These are phyloP conservation scores for Cacoxenus indagator DNA, from an alignment of 2,888 invertebrate species.

Conservation along the genomic window DNA sequence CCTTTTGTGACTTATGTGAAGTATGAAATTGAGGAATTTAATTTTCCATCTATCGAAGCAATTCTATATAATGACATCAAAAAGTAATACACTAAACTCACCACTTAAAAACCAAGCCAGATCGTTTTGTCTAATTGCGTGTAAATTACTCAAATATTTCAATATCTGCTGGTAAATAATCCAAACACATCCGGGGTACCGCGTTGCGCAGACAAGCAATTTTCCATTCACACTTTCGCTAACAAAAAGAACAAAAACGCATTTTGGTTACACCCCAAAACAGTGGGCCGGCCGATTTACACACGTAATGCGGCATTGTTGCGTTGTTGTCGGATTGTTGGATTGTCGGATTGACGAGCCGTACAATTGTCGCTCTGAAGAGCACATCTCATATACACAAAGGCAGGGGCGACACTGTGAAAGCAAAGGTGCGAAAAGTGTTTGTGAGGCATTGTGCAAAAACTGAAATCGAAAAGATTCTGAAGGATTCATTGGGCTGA, in stretches of 20 bases:
- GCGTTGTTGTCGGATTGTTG: constrained; percentile 5
- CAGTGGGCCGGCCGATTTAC: background rate
- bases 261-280: background rate
- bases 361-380: background rate
- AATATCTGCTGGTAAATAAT: background rate
- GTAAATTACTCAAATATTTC: background rate
- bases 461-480: background rate
- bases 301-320: constrained; percentile 2
- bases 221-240: constrained; percentile 17
- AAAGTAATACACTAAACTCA: background rate
- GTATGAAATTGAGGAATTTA: no score
- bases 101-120: background rate
- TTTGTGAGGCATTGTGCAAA: constrained; percentile 31
- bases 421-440: constrained; percentile 58
- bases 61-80: no score
- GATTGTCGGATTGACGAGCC: background rate
- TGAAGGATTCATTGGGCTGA: background rate
- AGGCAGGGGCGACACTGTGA: constrained; percentile 31
- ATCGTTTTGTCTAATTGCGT: constrained; percentile 4
- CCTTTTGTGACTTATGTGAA: no score
- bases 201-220: background rate
- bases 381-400: background rate
- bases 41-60: no score
- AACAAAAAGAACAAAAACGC: background rate
- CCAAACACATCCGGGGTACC: background rate